These are phyloP conservation scores for Rhingia rostrata DNA, from an alignment of 2,888 invertebrate genomes.

Conservation along the genomic window DNA sequence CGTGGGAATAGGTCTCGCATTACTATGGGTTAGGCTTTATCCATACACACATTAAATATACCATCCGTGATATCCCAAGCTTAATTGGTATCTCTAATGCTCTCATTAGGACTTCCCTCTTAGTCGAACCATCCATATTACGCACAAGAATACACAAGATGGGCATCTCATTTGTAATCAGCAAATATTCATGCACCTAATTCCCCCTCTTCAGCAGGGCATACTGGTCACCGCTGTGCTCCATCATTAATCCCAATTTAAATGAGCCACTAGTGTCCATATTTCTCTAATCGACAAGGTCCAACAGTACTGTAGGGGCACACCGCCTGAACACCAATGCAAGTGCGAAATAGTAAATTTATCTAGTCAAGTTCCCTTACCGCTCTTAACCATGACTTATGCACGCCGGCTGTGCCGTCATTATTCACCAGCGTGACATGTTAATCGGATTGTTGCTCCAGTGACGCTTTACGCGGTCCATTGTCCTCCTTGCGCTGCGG, in stretches of 20 bases:
- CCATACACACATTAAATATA: too few relatives aligned
- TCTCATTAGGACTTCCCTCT: constrained; percentile 53
- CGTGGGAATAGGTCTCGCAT: too few relatives aligned
- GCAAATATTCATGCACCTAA: neutral
- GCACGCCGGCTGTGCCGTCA: constrained; percentile 23
- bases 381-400: constrained; percentile 5
- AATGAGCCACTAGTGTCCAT: constrained; percentile 55
- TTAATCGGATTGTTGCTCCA: constrained; percentile 71
- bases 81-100: too few relatives aligned
- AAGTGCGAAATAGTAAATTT: constrained; percentile 62
- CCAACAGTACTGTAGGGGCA: neutral
- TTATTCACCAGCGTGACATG: constrained; percentile 65
- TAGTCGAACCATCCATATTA: neutral
- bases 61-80: too few relatives aligned
- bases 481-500: constrained; percentile 47
- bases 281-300: constrained; percentile 50
- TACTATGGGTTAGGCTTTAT: too few relatives aligned
- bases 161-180: neutral
- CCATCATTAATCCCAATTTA: constrained; percentile 66
- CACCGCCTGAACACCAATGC: constrained; percentile 37
- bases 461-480: constrained; percentile 67
- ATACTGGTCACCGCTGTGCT: neutral
- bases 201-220: neutral
- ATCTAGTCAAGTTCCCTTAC: constrained; percentile 1
- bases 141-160: constrained; percentile 30